A percentile compares a stretch with the other conserved stretches of the same genome.
These are phyloP conservation scores for Onthophagus sagittarius DNA, from an alignment of 2,888 invertebrate species.

Conservation along the genomic window DNA sequence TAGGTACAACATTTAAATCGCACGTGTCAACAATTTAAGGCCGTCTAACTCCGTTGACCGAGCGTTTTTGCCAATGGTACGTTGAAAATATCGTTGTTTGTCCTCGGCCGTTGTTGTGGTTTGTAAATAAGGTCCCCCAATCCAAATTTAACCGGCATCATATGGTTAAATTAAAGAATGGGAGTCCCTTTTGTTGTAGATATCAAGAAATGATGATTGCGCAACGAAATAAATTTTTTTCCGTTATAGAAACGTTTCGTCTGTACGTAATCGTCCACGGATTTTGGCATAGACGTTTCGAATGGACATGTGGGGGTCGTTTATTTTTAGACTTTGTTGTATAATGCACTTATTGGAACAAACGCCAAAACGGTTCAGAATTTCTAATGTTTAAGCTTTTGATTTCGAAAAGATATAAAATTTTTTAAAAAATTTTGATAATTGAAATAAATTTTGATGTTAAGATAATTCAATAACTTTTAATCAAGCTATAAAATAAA, in stretches of 20 bases:
- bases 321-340: background rate
- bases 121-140: background rate
- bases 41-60: background rate
- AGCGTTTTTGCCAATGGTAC: background rate
- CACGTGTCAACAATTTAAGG: background rate
- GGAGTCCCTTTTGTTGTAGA: background rate
- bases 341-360: background rate
- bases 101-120: background rate
- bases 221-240: background rate
- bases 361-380: background rate
- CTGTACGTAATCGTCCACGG: background rate
- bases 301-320: background rate
- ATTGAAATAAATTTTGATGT: no score
- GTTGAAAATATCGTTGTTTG: background rate
- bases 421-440: no score
- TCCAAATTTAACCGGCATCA: background rate
- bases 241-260: background rate
- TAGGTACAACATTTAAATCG: background rate
- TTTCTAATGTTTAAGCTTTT: background rate
- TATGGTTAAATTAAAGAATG: background rate
- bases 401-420: no score
- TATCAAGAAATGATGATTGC: background rate
- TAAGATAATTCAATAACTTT: no score
- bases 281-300: background rate
- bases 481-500: no score